A percentile compares a stretch with the other conserved stretches of the same genome.
phyloP scores from a whole-genome alignment of 2,888 invertebrate genomes.

The Dorcus hopei region DNA sequence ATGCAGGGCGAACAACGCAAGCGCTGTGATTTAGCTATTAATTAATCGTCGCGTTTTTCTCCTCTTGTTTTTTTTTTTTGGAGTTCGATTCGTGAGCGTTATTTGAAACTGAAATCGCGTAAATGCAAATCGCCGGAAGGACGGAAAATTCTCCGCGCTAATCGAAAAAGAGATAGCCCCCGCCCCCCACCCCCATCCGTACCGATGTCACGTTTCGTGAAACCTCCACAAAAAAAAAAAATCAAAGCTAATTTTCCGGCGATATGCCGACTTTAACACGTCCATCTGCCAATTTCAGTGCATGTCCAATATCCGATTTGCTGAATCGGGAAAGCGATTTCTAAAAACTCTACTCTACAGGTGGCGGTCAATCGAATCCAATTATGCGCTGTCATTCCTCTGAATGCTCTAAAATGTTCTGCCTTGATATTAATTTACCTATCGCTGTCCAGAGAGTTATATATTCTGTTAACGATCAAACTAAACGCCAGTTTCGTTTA shows the following conservation, averaged over 20 bases:
- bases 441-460: too few relatives aligned
- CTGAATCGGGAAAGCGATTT: background rate
- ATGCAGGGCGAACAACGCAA: too few relatives aligned
- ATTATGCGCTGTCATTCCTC: background rate
- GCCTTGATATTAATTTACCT: too few relatives aligned
- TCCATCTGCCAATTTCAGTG: constrained; percentile 1
- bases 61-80: too few relatives aligned
- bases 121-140: background rate
- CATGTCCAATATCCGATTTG: constrained; percentile 2
- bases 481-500: too few relatives aligned
- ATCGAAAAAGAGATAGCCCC: constrained; percentile 1
- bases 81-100: too few relatives aligned
- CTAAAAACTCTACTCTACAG: background rate
- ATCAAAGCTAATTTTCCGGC: constrained; percentile 1
- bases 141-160: background rate
- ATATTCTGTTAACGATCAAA: too few relatives aligned
- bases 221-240: background rate
- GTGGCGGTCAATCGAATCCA: constrained; percentile 1
- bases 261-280: background rate
- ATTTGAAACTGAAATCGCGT: too few relatives aligned
- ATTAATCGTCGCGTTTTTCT: too few relatives aligned
- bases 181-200: background rate
- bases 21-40: too few relatives aligned
- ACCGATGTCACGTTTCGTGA: background rate
- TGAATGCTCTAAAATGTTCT: too few relatives aligned